Conservation (phyloP, 1,140 invertebrate species). For the Zaprionus lachaisei region DNA sequence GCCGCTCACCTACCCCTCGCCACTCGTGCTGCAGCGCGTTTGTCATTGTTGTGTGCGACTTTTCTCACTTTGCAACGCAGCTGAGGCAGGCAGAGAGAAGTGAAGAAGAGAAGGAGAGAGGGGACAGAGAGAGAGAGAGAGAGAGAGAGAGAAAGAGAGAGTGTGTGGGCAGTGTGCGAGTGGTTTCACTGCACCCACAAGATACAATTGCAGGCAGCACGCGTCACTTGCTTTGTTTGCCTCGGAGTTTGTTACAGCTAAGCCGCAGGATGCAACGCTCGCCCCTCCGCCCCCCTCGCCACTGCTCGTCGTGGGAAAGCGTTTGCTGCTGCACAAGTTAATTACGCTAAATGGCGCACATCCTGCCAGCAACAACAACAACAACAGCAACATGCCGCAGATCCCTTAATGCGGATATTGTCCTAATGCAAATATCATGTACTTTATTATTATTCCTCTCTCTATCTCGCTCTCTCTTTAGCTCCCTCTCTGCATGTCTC, state of each 20-base stretch:
- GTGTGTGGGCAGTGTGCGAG: neutral
- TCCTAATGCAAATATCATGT: conserved; percentile 61
- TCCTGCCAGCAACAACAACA: conserved; percentile 2
- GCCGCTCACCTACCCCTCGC: conserved; percentile 19
- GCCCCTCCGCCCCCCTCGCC: neutral
- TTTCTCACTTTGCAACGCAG: conserved; percentile 66
- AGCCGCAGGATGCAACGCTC: conserved; percentile 27
- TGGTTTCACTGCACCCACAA: conserved; percentile 49
- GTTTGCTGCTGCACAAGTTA: conserved; percentile 53
- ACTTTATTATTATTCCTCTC: conserved; percentile 41
- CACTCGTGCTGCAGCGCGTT: conserved; percentile 42
- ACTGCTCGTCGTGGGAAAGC: conserved; percentile 40
- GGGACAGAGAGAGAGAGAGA: neutral
- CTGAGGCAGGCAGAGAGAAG: neutral
- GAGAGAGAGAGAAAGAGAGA: neutral
- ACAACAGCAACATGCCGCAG: conserved; percentile 17
- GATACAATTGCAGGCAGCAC: conserved; percentile 73
- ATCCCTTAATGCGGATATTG: conserved; percentile 53
- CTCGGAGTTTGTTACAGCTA: conserved; percentile 62
- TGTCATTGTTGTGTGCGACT: conserved; percentile 79
- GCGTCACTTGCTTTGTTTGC: conserved; percentile 72
- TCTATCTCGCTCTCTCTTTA: no score
- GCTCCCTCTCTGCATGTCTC: neutral
- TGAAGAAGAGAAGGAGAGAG: no score
- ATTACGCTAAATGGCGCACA: conserved; percentile 61